A percentile compares a stretch with the other conserved stretches of the same genome.
Conservation (phyloP, 2,888 invertebrate species). For the Pocota personata region DNA sequence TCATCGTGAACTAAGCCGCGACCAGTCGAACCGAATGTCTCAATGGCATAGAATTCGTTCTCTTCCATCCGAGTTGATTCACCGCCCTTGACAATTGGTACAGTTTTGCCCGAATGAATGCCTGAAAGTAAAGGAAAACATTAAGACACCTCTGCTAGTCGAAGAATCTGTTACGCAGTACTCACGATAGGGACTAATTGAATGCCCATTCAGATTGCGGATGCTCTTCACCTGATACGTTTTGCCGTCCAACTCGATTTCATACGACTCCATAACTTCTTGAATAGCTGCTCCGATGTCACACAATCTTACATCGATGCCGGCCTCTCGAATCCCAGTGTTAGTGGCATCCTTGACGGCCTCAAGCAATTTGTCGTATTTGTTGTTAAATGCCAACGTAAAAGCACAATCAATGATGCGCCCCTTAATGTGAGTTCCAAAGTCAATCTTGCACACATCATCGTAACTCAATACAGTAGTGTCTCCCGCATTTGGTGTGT, state of each 20-base stretch:
- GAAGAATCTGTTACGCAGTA: slow-evolving; percentile 9
- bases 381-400: slow-evolving; percentile 97
- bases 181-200: slow-evolving; percentile 99
- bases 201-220: slow-evolving; percentile 98
- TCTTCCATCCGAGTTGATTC: slow-evolving; percentile 99
- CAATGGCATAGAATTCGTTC: slow-evolving; percentile 99
- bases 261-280: slow-evolving; percentile 99
- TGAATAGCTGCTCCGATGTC: slow-evolving; percentile 98
- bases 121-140: slow-evolving; percentile 82
- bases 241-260: slow-evolving; percentile 98
- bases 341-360: slow-evolving; percentile 99
- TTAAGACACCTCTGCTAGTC: not conserved
- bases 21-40: slow-evolving; percentile 99
- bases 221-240: slow-evolving; percentile 98
- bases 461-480: slow-evolving; percentile 96
- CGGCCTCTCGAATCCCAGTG: slow-evolving; percentile 97
- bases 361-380: slow-evolving; percentile 96
- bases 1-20: slow-evolving; percentile 97
- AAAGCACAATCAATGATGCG: slow-evolving; percentile 99
- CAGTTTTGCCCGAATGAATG: slow-evolving; percentile 98
- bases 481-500: slow-evolving; percentile 99
- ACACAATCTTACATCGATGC: slow-evolving; percentile 98
- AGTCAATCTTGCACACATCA: slow-evolving; percentile 99
- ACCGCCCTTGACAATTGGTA: slow-evolving; percentile 99
- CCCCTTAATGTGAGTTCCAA: slow-evolving; percentile 99